phyloP scores from a whole-genome alignment of 1,140 invertebrate species.

The Galendromus occidentalis region DNA sequence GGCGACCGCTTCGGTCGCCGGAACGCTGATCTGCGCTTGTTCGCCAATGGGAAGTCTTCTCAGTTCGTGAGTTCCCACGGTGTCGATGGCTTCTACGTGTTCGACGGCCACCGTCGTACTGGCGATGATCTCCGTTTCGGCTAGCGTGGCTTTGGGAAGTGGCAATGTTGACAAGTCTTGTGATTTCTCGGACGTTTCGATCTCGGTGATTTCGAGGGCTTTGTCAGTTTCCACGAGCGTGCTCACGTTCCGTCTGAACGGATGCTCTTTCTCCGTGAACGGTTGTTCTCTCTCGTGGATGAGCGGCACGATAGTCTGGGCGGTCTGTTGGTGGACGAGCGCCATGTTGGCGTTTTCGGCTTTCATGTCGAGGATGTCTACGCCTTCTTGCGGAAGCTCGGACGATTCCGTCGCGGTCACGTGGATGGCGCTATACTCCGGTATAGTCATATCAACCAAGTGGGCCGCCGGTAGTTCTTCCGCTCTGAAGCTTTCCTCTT shows the following conservation, averaged over 20 bases:
- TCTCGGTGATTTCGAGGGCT: conserved; percentile 15
- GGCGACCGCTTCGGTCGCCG: conserved; percentile 33
- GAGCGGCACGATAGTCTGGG: conserved; percentile 15
- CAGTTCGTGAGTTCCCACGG: conserved; percentile 18
- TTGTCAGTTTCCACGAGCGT: background rate
- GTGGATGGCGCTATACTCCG: conserved; percentile 8
- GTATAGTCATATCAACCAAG: conserved; percentile 9
- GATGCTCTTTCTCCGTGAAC: conserved; percentile 28
- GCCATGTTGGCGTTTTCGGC: conserved; percentile 11
- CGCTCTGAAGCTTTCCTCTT: conserved; percentile 10
- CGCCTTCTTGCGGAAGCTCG: conserved; percentile 17
- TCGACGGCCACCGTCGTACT: conserved; percentile 35
- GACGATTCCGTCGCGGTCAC: conserved; percentile 14
- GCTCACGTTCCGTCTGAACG: conserved; percentile 32
- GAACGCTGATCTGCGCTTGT: conserved; percentile 29
- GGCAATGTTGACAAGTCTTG: conserved; percentile 21
- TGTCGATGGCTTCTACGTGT: conserved; percentile 36
- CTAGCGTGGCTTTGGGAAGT: conserved; percentile 31
- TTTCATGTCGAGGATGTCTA: conserved; percentile 19
- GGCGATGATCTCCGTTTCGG: conserved; percentile 27
- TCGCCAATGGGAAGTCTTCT: conserved; percentile 26
- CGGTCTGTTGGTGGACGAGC: background rate
- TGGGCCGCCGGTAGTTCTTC: background rate
- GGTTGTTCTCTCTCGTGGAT: conserved; percentile 31
- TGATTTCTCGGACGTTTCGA: conserved; percentile 14